Evolutionary conservation across 2,113 vertebrate species (phyloP).

Genomic region (Okapia johnstoni): DNA sequence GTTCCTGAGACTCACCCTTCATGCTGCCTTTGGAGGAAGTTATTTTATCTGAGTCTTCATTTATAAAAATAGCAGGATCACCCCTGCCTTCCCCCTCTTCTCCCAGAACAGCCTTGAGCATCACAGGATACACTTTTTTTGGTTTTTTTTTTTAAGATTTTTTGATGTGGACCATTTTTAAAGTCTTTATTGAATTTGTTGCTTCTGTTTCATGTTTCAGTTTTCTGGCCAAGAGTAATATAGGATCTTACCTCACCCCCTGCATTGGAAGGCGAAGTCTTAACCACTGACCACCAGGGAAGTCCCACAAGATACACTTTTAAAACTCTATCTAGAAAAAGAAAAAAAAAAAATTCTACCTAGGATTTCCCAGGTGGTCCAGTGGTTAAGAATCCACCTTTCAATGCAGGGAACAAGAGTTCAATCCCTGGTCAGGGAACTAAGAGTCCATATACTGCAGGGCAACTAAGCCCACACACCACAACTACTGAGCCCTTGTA

Average conservation of each 20-base stretch:
- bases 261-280: not conserved
- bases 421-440: not conserved
- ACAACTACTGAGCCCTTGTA: not conserved
- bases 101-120: not conserved
- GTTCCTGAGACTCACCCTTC: not conserved
- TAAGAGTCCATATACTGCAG: not conserved
- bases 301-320: not conserved
- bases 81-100: not conserved
- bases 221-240: not conserved
- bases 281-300: not conserved
- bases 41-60: not conserved
- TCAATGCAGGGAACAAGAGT: not conserved
- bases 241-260: not conserved
- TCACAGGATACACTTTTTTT: not conserved
- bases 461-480: not conserved
- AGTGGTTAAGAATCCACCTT: not conserved
- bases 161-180: not conserved
- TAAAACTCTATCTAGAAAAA: not conserved
- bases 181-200: not conserved
- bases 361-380: not conserved
- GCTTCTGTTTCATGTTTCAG: not conserved
- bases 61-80: not conserved
- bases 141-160: not conserved
- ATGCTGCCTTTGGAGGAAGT: not conserved
- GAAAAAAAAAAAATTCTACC: not conserved